phyloP scores from a whole-genome alignment of 2,888 invertebrate genomes.

The Orchesellides sinensis region DNA sequence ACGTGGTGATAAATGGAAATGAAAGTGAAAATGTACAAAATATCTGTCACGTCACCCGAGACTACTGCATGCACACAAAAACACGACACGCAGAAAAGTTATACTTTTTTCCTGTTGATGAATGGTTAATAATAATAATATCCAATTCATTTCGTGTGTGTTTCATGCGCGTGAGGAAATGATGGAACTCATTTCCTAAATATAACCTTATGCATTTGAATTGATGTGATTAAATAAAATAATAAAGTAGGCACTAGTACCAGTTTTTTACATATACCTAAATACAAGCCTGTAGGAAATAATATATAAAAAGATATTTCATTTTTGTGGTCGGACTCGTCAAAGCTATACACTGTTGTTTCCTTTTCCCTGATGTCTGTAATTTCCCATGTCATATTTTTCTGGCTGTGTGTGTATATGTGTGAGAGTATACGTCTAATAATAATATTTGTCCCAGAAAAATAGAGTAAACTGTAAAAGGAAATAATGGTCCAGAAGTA shows the following conservation, averaged over 20 bases:
- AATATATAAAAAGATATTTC: too few relatives aligned
- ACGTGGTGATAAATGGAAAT: neutral
- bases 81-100: neutral
- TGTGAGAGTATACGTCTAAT: neutral
- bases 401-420: too few relatives aligned
- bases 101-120: neutral
- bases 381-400: too few relatives aligned
- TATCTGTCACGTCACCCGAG: neutral
- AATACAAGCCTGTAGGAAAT: too few relatives aligned
- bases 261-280: neutral
- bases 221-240: constrained; percentile 60
- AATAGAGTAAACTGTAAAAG: constrained; percentile 5
- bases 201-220: too few relatives aligned
- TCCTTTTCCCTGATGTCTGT: too few relatives aligned
- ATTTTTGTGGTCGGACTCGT: too few relatives aligned
- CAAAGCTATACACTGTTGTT: too few relatives aligned
- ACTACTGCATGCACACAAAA: too few relatives aligned
- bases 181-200: constrained; percentile 59
- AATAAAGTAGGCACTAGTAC: neutral
- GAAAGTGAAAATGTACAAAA: neutral
- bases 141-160: neutral
- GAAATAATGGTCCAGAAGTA: neutral
- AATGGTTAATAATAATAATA: neutral
- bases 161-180: constrained; percentile 20
- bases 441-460: neutral